phyloP scores from a whole-genome alignment of 1,140 invertebrate genomes.

The Marisa cornuarietis region DNA sequence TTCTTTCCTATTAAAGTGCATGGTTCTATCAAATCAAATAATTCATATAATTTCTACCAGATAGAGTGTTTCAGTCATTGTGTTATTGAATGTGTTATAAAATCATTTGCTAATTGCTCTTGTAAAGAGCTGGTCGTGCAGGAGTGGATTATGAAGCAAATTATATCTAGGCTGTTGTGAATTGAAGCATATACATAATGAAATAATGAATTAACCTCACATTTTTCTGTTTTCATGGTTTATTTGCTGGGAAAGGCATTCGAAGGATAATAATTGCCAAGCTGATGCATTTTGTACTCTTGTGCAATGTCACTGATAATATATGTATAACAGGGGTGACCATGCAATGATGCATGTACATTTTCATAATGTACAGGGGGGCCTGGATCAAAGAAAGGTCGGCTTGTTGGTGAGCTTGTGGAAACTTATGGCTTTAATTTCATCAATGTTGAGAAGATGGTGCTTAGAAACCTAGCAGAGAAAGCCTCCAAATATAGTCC shows the following conservation, averaged over 20 bases:
- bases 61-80: no score
- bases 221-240: no score
- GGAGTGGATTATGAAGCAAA: no score
- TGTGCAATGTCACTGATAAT: neutral
- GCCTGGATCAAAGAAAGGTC: slow-evolving; percentile 52
- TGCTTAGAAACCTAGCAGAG: slow-evolving; percentile 37
- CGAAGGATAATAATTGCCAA: no score
- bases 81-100: no score
- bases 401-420: slow-evolving; percentile 44
- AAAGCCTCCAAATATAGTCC: neutral
- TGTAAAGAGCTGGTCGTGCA: no score
- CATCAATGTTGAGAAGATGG: slow-evolving; percentile 45
- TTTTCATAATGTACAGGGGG: slow-evolving; percentile 37
- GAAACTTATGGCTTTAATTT: slow-evolving; percentile 44
- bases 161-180: neutral
- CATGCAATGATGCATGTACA: neutral
- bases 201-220: neutral
- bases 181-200: neutral
- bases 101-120: no score
- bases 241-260: no score
- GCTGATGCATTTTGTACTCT: no score
- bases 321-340: neutral
- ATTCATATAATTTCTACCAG: no score
- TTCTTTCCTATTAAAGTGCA: no score
- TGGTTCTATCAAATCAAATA: no score